Evolutionary conservation across 2,888 invertebrate species (phyloP).

Genomic region (Julus scandinavius): DNA sequence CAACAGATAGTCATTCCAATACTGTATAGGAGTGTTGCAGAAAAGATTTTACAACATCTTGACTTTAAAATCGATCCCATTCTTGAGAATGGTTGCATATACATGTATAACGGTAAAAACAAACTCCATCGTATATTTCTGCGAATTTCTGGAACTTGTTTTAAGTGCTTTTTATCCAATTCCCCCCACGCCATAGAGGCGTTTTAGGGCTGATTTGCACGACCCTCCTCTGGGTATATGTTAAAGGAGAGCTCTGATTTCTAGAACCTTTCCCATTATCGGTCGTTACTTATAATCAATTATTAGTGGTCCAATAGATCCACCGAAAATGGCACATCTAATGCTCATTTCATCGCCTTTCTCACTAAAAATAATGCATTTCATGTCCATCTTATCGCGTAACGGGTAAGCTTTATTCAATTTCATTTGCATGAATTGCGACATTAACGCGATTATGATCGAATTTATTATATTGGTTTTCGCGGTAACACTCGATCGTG

Average conservation of each 20-base stretch:
- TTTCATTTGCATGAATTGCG: conserved; percentile 17
- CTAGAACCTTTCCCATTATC: not conserved
- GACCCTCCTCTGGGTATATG: conserved; percentile 1
- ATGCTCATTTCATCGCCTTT: conserved; percentile 5
- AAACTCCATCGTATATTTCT: not conserved
- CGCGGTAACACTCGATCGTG: not conserved
- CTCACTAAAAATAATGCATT: conserved; percentile 12
- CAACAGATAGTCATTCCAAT: not conserved
- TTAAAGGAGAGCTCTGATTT: not conserved
- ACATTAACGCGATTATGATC: conserved; percentile 27
- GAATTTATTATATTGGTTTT: conserved; percentile 34
- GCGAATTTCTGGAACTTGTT: not conserved
- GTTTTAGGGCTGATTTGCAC: not conserved
- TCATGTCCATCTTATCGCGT: not conserved
- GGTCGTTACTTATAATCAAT: not conserved
- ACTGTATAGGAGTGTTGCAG: too few species aligned
- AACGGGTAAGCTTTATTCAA: conserved; percentile 21
- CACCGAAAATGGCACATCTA: not conserved
- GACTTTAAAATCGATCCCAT: not conserved
- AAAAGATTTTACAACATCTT: not conserved
- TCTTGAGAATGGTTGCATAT: not conserved
- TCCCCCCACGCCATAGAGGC: conserved; percentile 5
- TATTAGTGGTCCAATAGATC: not conserved
- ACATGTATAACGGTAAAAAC: not conserved
- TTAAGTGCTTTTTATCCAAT: conserved; percentile 34